phyloP scores from a whole-genome alignment of 2,113 vertebrate species.

The Oreochromis aureus region DNA sequence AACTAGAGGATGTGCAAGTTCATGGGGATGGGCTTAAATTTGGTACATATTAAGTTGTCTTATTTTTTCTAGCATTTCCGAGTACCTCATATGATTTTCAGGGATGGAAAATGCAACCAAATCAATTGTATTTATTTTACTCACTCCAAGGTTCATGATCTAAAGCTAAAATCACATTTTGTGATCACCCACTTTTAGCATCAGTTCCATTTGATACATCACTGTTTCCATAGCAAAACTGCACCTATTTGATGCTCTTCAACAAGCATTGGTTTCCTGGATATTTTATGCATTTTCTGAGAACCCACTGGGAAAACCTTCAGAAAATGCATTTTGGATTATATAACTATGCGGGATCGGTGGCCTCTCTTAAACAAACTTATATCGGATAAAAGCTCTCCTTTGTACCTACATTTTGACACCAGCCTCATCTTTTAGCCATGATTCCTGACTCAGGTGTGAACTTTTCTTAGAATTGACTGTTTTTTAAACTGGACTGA shows the following conservation, averaged over 20 bases:
- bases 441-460: background rate
- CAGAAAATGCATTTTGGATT: background rate
- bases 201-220: background rate
- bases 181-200: background rate
- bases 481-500: background rate
- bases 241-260: background rate
- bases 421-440: background rate
- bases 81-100: background rate
- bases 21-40: background rate
- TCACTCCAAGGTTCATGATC: background rate
- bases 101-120: background rate
- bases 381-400: background rate
- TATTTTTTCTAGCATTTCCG: background rate
- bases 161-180: background rate
- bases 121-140: background rate
- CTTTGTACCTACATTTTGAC: background rate
- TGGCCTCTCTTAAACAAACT: background rate
- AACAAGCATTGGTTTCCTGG: background rate
- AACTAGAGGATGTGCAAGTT: background rate
- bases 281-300: background rate
- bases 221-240: background rate
- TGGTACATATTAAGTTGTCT: background rate
- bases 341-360: accelerated
- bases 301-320: background rate
- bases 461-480: background rate